Conservation (phyloP, 1,140 invertebrate genomes). For the Sinella curviseta region DNA sequence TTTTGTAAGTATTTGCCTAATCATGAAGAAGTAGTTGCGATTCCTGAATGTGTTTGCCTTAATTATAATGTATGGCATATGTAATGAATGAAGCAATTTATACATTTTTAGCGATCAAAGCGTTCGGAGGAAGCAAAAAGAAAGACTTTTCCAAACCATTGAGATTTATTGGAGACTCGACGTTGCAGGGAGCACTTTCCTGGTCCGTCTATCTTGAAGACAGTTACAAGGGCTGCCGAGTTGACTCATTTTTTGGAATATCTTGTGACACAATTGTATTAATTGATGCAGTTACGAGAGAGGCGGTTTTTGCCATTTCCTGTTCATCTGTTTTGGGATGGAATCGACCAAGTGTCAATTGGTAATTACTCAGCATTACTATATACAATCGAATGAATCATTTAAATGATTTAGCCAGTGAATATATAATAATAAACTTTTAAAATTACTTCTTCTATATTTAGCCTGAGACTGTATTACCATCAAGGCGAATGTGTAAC, state of each 20-base stretch:
- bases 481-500: conserved; percentile 73
- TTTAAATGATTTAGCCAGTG: neutral
- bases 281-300: conserved; percentile 77
- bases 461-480: conserved; percentile 59
- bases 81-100: conserved; percentile 5
- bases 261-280: conserved; percentile 83
- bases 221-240: conserved; percentile 65
- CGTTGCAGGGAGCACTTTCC: conserved; percentile 70
- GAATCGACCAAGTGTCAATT: conserved; percentile 63
- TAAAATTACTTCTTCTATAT: neutral
- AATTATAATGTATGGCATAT: conserved; percentile 30
- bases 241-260: conserved; percentile 83
- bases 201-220: conserved; percentile 76
- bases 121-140: conserved; percentile 59
- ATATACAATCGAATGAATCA: neutral
- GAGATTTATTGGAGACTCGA: conserved; percentile 67
- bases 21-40: neutral
- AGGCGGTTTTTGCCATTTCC: conserved; percentile 83
- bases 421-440: neutral
- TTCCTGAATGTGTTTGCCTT: neutral
- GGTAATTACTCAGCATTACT: conserved; percentile 56
- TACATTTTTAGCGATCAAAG: conserved; percentile 17
- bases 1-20: conserved; percentile 71
- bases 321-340: conserved; percentile 81
- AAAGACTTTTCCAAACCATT: conserved; percentile 65